Evolutionary conservation across 2,113 vertebrate species (phyloP).

Genomic region (Daboia siamensis): DNA sequence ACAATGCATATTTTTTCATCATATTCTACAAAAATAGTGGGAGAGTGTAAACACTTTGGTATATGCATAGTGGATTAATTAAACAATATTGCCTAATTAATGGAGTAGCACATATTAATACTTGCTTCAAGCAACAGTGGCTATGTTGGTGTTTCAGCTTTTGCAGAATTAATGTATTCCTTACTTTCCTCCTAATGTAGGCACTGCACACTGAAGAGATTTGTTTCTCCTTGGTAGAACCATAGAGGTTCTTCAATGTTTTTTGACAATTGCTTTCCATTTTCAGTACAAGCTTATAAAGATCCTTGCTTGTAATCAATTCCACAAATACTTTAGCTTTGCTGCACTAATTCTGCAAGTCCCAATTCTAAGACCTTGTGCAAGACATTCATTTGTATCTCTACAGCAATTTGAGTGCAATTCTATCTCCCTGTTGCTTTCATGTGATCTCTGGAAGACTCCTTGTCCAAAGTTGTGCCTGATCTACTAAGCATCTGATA

Average conservation of each 20-base stretch:
- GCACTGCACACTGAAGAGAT: not conserved
- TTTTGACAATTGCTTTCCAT: not conserved
- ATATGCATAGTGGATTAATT: constrained; percentile 39
- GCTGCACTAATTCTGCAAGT: not conserved
- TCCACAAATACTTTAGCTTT: not conserved
- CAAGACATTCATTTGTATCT: not conserved
- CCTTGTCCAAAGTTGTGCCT: not conserved
- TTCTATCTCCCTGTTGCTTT: not conserved
- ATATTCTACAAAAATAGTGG: constrained; percentile 30
- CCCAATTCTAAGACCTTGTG: not conserved
- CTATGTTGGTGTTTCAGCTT: not conserved
- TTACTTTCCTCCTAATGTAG: not conserved
- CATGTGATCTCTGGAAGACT: not conserved
- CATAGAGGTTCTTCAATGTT: constrained; percentile 18
- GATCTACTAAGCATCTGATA: not conserved
- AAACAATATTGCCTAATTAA: constrained; percentile 50
- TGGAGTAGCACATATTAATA: constrained; percentile 32
- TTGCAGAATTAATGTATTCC: constrained; percentile 14
- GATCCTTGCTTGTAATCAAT: not conserved
- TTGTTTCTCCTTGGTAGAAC: not conserved
- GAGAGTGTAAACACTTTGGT: constrained; percentile 42
- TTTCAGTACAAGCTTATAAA: not conserved
- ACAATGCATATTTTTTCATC: constrained; percentile 47
- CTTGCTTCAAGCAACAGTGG: not conserved
- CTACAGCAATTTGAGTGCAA: not conserved